Evolutionary conservation across 2,888 invertebrate genomes (phyloP).

Genomic region (Hermodice carunculata): DNA sequence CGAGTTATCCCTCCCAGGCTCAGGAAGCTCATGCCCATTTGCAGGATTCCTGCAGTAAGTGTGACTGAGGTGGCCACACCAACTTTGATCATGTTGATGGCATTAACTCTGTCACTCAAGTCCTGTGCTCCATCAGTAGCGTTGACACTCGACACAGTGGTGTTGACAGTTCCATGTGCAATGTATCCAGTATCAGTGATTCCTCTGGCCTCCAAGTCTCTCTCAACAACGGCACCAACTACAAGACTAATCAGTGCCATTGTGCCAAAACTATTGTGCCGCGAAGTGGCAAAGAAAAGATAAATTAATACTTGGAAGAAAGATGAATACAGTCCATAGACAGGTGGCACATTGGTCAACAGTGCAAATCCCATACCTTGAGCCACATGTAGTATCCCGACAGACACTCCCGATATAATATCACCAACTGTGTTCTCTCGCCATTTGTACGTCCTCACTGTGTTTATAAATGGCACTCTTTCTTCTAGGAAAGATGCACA

Average conservation of each 20-base stretch:
- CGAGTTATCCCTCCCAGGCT: constrained; percentile 82
- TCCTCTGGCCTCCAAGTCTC: too few species aligned
- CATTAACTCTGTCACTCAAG: too few species aligned
- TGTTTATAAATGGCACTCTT: constrained; percentile 58
- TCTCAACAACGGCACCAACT: constrained; percentile 52
- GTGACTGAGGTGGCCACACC: constrained; percentile 38
- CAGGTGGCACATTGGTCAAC: constrained; percentile 70
- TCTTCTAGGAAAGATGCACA: too few species aligned
- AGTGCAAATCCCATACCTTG: constrained; percentile 72
- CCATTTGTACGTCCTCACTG: constrained; percentile 57
- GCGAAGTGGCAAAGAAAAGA: constrained; percentile 86
- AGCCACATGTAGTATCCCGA: constrained; percentile 65
- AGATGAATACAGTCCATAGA: constrained; percentile 81
- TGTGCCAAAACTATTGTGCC: constrained; percentile 83
- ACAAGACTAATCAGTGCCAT: constrained; percentile 66
- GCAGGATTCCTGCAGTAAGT: constrained; percentile 52
- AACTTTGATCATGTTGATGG: too few species aligned
- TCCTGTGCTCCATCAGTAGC: too few species aligned
- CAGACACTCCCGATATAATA: constrained; percentile 62
- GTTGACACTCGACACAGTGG: too few species aligned
- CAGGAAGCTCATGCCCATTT: constrained; percentile 83
- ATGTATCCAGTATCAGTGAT: too few species aligned
- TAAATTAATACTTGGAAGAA: constrained; percentile 91
- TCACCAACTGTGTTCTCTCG: constrained; percentile 54
- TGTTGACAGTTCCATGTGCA: too few species aligned